These are phyloP conservation scores for Thalassophryne amazonica DNA, from an alignment of 2,797 vertebrate species.

Conservation along the genomic window DNA sequence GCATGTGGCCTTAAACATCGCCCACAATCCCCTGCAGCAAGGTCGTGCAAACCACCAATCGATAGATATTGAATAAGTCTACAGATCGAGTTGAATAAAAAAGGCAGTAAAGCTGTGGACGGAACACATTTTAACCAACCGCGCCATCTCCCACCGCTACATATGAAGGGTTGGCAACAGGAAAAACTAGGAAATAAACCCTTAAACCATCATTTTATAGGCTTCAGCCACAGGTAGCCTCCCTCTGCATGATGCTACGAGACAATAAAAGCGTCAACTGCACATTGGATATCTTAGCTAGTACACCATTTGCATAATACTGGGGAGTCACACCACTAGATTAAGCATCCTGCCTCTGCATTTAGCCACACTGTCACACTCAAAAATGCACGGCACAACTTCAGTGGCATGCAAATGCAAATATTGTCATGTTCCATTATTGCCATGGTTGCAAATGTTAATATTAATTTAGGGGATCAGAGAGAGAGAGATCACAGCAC, in stretches of 20 bases:
- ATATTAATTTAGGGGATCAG: conserved; percentile 8
- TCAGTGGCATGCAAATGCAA: neutral
- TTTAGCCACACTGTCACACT: neutral
- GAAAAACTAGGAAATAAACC: neutral
- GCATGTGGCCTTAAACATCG: conserved; percentile 25
- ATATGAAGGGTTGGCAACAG: neutral
- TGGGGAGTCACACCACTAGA: conserved; percentile 5
- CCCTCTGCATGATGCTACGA: neutral
- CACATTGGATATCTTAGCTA: conserved; percentile 6
- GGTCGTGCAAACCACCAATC: conserved; percentile 62
- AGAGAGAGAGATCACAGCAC: neutral
- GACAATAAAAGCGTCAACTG: conserved; percentile 5
- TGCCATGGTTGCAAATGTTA: neutral
- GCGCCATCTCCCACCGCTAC: neutral
- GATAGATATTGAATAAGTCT: conserved; percentile 56
- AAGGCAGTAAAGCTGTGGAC: conserved; percentile 4
- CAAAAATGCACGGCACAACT: neutral
- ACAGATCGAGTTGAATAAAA: conserved; percentile 28
- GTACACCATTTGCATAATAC: neutral
- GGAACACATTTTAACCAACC: conserved; percentile 15
- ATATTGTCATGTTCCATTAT: neutral
- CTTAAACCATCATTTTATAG: neutral
- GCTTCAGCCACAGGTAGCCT: conserved; percentile 47
- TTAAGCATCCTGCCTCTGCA: neutral
- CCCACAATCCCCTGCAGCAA: conserved; percentile 61